Evolutionary conservation across 1,140 invertebrate species (phyloP).

Genomic region (Lepidotrigona ventralis): DNA sequence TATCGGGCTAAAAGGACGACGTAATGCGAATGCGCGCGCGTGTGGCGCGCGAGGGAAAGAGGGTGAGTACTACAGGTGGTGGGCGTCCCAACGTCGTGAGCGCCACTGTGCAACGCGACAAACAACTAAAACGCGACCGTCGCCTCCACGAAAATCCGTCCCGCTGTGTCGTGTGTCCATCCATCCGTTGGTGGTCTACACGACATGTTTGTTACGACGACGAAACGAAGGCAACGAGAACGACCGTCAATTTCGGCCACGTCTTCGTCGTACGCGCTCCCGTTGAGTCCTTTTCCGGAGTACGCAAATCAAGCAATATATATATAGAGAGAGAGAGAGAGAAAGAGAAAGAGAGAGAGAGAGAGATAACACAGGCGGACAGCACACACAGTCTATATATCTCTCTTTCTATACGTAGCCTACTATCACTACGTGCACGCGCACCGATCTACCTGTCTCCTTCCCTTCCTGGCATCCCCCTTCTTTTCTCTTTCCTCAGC

Average conservation of each 20-base stretch:
- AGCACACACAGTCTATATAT: not conserved
- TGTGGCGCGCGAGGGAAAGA: conserved; percentile 37
- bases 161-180: not conserved
- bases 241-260: conserved; percentile 16
- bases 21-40: conserved; percentile 53
- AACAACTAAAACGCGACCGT: conserved; percentile 62
- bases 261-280: conserved; percentile 27
- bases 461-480: conserved; percentile 35
- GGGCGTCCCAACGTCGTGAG: conserved; percentile 72
- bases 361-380: no score
- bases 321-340: no score
- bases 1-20: conserved; percentile 35
- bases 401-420: not conserved
- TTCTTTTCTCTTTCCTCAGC: conserved; percentile 13
- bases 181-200: not conserved
- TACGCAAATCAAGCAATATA: no score
- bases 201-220: conserved; percentile 12
- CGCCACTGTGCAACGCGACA: conserved; percentile 68
- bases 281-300: not conserved
- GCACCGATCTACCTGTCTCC: conserved; percentile 43
- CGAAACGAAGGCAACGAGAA: not conserved
- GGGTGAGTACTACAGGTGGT: conserved; percentile 75
- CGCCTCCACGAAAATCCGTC: conserved; percentile 33
- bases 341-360: no score
- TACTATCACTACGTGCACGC: conserved; percentile 37